phyloP scores from a whole-genome alignment of 2,113 vertebrate species.

The Platysternon megacephalum region DNA sequence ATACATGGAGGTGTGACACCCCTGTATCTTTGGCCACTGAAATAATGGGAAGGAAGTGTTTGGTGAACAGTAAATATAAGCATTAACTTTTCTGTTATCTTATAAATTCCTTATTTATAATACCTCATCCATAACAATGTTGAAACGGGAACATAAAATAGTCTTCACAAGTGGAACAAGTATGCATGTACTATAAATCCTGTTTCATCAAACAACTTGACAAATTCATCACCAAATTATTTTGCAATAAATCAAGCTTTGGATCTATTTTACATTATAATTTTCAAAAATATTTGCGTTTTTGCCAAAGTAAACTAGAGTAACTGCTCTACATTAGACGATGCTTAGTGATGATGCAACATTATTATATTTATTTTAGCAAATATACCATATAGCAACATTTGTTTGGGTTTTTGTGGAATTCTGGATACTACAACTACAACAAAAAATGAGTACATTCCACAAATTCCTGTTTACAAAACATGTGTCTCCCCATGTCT shows the following conservation, averaged over 20 bases:
- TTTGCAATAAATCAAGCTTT: conserved; percentile 31
- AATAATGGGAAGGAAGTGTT: conserved; percentile 15
- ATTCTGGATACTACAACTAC: conserved; percentile 58
- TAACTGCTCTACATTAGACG: neutral
- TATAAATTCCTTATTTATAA: conserved; percentile 21
- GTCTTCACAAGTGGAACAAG: conserved; percentile 15
- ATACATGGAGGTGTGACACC: conserved; percentile 47
- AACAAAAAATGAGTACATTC: conserved; percentile 70
- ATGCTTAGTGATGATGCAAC: conserved; percentile 29
- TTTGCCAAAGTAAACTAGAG: conserved; percentile 30
- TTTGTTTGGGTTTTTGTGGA: conserved; percentile 54
- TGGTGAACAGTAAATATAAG: conserved; percentile 35
- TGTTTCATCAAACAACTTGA: conserved; percentile 35
- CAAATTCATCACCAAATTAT: conserved; percentile 25
- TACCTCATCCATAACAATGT: conserved; percentile 7
- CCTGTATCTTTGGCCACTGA: conserved; percentile 1
- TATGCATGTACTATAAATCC: conserved; percentile 18
- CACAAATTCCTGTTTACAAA: conserved; percentile 69
- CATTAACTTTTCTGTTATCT: conserved; percentile 40
- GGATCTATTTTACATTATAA: neutral
- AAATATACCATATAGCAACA: conserved; percentile 16
- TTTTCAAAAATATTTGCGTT: neutral
- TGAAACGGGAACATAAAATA: conserved; percentile 36
- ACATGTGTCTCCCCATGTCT: conserved; percentile 19
- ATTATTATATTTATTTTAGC: conserved; percentile 3